Conservation (phyloP, 2,888 invertebrate genomes). For the Epirrita christyi region DNA sequence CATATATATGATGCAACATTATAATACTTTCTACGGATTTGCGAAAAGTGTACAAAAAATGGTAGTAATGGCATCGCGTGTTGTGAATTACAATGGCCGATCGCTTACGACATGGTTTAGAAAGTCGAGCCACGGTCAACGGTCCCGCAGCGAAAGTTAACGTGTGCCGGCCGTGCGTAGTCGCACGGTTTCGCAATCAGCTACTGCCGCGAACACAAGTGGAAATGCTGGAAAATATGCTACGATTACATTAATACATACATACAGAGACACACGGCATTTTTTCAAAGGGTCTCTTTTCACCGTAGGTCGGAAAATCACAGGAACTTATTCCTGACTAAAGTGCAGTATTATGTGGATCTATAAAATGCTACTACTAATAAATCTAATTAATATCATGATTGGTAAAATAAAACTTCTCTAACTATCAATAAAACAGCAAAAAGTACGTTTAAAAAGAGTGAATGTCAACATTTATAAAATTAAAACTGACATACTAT, state of each 20-base stretch:
- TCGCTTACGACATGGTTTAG: slow-evolving; percentile 81
- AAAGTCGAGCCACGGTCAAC: slow-evolving; percentile 82
- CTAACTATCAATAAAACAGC: neutral
- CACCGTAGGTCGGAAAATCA: too few relatives aligned
- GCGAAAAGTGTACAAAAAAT: slow-evolving; percentile 65
- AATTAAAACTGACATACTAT: neutral
- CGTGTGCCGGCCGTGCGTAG: slow-evolving; percentile 62
- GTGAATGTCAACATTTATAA: neutral
- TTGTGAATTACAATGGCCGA: slow-evolving; percentile 76
- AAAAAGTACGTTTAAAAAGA: neutral
- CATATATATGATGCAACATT: slow-evolving; percentile 17
- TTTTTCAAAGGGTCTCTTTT: too few relatives aligned
- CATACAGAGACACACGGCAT: too few relatives aligned
- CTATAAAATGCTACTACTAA: neutral
- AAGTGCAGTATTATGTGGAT: neutral
- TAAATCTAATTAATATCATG: neutral
- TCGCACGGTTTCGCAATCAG: slow-evolving; percentile 56
- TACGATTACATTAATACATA: neutral
- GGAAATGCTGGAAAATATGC: slow-evolving; percentile 8
- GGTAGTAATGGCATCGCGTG: slow-evolving; percentile 74
- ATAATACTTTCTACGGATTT: slow-evolving; percentile 71
- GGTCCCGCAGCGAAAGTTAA: slow-evolving; percentile 80
- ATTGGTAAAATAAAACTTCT: too few relatives aligned
- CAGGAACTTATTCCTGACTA: too few relatives aligned
- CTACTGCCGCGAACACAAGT: slow-evolving; percentile 39